These are phyloP conservation scores for Pagetopsis macropterus DNA, from an alignment of 2,797 vertebrate genomes.

Conservation along the genomic window DNA sequence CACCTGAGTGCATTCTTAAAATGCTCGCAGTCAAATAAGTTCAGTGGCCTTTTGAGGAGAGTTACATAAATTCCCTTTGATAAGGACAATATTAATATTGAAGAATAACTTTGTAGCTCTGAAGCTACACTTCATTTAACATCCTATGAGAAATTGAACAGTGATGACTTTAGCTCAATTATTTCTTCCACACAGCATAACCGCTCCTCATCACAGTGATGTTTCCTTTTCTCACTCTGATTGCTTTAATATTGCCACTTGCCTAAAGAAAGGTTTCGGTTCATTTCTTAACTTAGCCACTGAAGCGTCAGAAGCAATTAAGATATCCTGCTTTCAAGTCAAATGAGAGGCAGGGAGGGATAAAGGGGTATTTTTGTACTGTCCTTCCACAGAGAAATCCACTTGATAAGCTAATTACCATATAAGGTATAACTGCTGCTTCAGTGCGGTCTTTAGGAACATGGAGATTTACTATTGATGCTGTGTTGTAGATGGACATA, in stretches of 20 bases:
- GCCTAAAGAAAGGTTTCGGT: slow-evolving; percentile 44
- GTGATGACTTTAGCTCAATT: slow-evolving; percentile 39
- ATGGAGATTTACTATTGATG: not conserved
- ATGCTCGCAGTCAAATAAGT: not conserved
- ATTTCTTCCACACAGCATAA: slow-evolving; percentile 16
- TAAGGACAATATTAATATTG: not conserved
- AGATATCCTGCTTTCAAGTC: slow-evolving; percentile 52
- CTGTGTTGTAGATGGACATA: not conserved
- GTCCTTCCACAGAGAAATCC: not conserved
- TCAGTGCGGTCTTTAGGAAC: not conserved
- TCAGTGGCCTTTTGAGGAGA: slow-evolving; percentile 10
- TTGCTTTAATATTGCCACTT: slow-evolving; percentile 46
- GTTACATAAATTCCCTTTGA: not conserved
- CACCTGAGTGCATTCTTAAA: slow-evolving; percentile 28
- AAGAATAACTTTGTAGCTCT: not conserved
- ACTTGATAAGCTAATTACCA: not conserved
- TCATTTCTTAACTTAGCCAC: slow-evolving; percentile 40
- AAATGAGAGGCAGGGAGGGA: slow-evolving; percentile 27
- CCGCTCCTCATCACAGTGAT: slow-evolving; percentile 27
- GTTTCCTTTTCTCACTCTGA: slow-evolving; percentile 36
- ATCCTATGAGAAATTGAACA: slow-evolving; percentile 22
- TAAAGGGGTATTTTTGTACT: not conserved
- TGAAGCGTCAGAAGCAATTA: slow-evolving; percentile 58
- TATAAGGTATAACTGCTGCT: not conserved
- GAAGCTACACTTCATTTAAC: slow-evolving; percentile 39